phyloP scores from a whole-genome alignment of 2,888 invertebrate genomes.

The Rotaria magnacalcarata region DNA sequence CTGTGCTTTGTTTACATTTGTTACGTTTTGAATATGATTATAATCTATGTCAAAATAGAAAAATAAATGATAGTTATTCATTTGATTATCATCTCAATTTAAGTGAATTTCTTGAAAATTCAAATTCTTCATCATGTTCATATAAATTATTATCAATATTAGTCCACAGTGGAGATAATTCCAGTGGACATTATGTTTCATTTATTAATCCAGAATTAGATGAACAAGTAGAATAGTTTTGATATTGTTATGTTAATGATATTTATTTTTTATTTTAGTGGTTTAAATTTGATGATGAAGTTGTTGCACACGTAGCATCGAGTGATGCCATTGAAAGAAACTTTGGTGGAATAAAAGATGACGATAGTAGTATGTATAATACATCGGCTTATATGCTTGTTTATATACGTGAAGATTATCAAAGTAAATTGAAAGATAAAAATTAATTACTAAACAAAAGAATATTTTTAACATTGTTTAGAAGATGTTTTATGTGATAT shows the following conservation, averaged over 20 bases:
- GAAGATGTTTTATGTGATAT: constrained; percentile 38
- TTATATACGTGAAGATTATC: constrained; percentile 74
- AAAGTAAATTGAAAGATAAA: neutral
- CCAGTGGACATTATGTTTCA: constrained; percentile 97
- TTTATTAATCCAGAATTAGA: constrained; percentile 95
- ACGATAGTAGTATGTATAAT: constrained; percentile 81
- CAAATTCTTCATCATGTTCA: constrained; percentile 68
- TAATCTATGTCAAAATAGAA: constrained; percentile 90
- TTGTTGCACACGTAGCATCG: constrained; percentile 88
- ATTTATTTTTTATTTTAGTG: constrained; percentile 62
- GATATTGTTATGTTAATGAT: too few species aligned
- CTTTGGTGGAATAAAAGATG: constrained; percentile 91
- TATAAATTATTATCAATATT: constrained; percentile 91
- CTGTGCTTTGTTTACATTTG: constrained; percentile 90
- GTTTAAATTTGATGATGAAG: constrained; percentile 99
- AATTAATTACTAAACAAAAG: neutral
- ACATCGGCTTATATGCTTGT: constrained; percentile 99
- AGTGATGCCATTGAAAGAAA: constrained; percentile 94
- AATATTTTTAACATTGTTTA: neutral
- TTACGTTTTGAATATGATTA: constrained; percentile 99
- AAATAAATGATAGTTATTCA: constrained; percentile 70
- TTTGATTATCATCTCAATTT: constrained; percentile 68
- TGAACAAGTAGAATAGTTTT: constrained; percentile 64
- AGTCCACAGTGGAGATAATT: constrained; percentile 97
- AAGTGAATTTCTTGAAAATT: constrained; percentile 76